Evolutionary conservation across 2,888 invertebrate genomes (phyloP).

Genomic region (Autographa pulchrina): DNA sequence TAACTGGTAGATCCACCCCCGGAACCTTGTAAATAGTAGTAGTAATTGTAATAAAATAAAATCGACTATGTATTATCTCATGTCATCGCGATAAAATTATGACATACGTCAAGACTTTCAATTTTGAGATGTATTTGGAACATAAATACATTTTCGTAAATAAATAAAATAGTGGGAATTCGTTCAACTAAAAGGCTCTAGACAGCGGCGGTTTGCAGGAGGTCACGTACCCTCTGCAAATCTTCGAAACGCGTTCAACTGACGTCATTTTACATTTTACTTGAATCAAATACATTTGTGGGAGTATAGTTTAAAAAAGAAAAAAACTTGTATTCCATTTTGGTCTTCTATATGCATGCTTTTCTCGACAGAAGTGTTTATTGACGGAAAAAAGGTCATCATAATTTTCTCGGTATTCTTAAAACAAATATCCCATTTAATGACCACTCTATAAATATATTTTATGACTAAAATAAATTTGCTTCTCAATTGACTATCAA

Average conservation of each 20-base stretch:
- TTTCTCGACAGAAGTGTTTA: not conserved
- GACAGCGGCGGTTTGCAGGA: conserved; percentile 45
- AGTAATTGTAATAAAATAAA: too few species aligned
- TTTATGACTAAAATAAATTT: not conserved
- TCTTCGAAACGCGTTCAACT: conserved; percentile 56
- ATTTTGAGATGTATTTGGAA: not conserved
- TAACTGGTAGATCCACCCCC: too few species aligned
- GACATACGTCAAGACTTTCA: not conserved
- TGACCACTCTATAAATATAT: not conserved
- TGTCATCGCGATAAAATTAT: not conserved
- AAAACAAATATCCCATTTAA: not conserved
- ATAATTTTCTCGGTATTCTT: not conserved
- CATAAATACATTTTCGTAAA: conserved; percentile 33
- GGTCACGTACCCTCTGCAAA: conserved; percentile 59
- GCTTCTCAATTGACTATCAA: not conserved
- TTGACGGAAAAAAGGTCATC: too few species aligned
- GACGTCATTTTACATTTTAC: conserved; percentile 59
- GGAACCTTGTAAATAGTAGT: too few species aligned
- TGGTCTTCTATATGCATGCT: conserved; percentile 40
- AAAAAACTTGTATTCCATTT: conserved; percentile 53
- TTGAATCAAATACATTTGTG: conserved; percentile 58
- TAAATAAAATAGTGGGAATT: conserved; percentile 47
- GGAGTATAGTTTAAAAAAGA: conserved; percentile 25
- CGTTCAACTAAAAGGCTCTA: conserved; percentile 40
- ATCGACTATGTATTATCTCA: too few species aligned